Evolutionary conservation across 2,113 vertebrate genomes (phyloP).

Genomic region (Hymenochirus boettgeri): DNA sequence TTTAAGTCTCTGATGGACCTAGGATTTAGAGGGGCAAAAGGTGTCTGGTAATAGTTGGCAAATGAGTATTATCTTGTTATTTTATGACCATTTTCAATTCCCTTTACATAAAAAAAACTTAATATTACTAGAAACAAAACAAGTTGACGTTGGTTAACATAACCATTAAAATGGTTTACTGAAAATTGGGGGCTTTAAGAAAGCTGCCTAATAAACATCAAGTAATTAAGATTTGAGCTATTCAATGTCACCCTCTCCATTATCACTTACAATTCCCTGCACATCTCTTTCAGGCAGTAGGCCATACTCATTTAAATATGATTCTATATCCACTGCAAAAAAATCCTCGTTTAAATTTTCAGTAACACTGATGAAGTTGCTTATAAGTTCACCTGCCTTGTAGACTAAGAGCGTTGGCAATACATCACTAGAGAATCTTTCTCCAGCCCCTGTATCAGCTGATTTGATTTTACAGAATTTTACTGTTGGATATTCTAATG

Average conservation of each 20-base stretch:
- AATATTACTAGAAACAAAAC: too few relatives aligned
- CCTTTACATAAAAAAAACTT: too few relatives aligned
- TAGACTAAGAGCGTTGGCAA: conserved; percentile 89
- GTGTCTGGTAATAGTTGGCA: too few relatives aligned
- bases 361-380: conserved; percentile 84
- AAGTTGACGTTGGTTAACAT: conserved; percentile 32
- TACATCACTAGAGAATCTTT: conserved; percentile 82
- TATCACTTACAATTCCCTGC: conserved; percentile 55
- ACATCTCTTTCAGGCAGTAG: conserved; percentile 84
- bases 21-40: too few relatives aligned
- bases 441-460: conserved; percentile 75
- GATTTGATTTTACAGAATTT: conserved; percentile 95
- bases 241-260: conserved; percentile 70
- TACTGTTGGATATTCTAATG: conserved; percentile 75
- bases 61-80: too few relatives aligned
- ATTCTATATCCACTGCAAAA: conserved; percentile 87
- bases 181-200: neutral
- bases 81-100: too few relatives aligned
- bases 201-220: neutral
- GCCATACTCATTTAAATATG: conserved; percentile 90
- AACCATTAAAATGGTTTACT: conserved; percentile 26
- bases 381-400: conserved; percentile 89
- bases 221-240: conserved; percentile 48
- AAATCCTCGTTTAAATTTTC: conserved; percentile 86
- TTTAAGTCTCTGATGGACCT: too few relatives aligned